Evolutionary conservation across 2,888 invertebrate genomes (phyloP), one percentile per base, ranked within the genome.

Genomic region (Pteria penguin): DNA sequence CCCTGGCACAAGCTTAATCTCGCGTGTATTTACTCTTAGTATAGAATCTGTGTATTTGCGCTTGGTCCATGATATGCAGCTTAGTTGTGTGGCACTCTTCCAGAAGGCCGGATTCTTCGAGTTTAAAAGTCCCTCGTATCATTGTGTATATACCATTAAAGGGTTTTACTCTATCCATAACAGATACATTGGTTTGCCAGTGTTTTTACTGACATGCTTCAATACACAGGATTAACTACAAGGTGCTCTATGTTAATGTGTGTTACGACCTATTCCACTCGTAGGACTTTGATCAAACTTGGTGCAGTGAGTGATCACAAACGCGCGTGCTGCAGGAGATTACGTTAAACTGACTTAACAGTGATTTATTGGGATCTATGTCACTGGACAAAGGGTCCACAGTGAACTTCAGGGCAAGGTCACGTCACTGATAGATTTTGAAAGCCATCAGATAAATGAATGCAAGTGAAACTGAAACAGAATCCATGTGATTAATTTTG

Each of bases 121-220:
- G 45, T 45, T 45, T 45, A 45, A 45, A 45, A 45, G 45, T 45
- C 45, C 45, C 8, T 18, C 22, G 52, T n/a, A 58, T 58, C 22
- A 26, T 14, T 58, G n/a, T 14, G 58, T 24, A 58, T 58, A 26
- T 14, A 26, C 58, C n/a, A 26, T 24, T 24, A 22, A 24, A 24
- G 58, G 26, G 54, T 45, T 14, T 14, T 45, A 45, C 11, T 14
- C 18, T 45, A 18, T 14, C 27, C 24, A 5, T 18, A 60, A 26
- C 11, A 8, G 27, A 60, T 11, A 26, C 26, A 60, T 18, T 22
- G 60, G 27, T 60, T 5, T 24, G 27, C 14, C 60, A 8, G 26
- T 60, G 27, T 22, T 60, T 60, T 60, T 26, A 60, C 60, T 27
- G 11, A 8, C 24, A 60, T 60, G 60, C 26, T 60, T 60, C 60